Evolutionary conservation across 2,797 vertebrate species (phyloP), one percentile per base, ranked within the genome.

Genomic region (Macrochelys suwanniensis): DNA sequence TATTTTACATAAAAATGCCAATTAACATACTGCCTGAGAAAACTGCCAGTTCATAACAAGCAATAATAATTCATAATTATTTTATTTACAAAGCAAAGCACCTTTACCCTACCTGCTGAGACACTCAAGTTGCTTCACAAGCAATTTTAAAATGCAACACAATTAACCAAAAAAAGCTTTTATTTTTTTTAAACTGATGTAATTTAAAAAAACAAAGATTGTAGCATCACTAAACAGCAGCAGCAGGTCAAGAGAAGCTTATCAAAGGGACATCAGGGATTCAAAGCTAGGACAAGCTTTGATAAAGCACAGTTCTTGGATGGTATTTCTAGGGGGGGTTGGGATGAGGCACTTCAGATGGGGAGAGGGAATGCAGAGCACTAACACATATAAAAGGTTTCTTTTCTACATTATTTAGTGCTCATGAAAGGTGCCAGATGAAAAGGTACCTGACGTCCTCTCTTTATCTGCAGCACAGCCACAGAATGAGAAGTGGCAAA

Each of bases 331-430:
- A 82, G 45, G 7, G 83, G 2, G 21, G 51, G 10, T 88, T 84
- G 80, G 42, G 7, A 10, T 82, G 37, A 93, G 50, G 21, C 1
- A 2, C 11, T 59, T 82, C 84, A 88, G 31, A 82, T 51, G 79
- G 0, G 88, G 65, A 68, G 89, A 88, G 54, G 47, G 33, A 94
- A 19, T 45, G 19, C 31, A 71, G 83, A 90, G 33, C 33, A 10
- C 61, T n/a, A 68, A n/a, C 61, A 88, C 37, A 25, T 2, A 8
- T 85, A 45, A 93, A 89, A 82, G 19, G 47, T 89, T 96, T 80
- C 89, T 91, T 90, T 71, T 86, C 85, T 95, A n/a, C 95, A 96
- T 96, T 91, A 93, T 96, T 94, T 94, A 95, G 71, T 26, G 28
- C 10, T 91, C 19, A n/a, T 57, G 89, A 94, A 89, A 97, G 77